Percentiles rank a stretch among this genome's conserved stretches.
Evolutionary conservation across 2,888 invertebrate genomes (phyloP).

Genomic region (Electrophaes corylata): DNA sequence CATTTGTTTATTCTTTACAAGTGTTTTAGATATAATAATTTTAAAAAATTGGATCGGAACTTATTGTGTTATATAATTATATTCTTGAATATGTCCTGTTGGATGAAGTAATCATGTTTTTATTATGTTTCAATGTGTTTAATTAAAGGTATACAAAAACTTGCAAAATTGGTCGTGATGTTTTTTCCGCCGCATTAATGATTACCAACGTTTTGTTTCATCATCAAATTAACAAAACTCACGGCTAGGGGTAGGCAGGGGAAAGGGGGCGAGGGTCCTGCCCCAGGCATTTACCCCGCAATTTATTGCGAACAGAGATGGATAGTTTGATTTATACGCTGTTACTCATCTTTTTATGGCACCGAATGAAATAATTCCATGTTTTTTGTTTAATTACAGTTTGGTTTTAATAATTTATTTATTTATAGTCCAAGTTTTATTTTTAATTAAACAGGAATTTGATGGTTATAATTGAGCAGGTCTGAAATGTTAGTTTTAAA

Average conservation of each 20-base stretch:
- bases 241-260: not conserved
- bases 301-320: not conserved
- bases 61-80: too few relatives aligned
- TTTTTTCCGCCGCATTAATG: too few relatives aligned
- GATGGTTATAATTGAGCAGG: too few relatives aligned
- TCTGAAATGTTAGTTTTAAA: too few relatives aligned
- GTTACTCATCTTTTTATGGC: conserved; percentile 47
- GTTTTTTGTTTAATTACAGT: conserved; percentile 33
- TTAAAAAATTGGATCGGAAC: too few relatives aligned
- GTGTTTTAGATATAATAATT: too few relatives aligned
- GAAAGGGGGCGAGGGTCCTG: not conserved
- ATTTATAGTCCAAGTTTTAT: conserved; percentile 6
- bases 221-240: not conserved
- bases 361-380: conserved; percentile 31
- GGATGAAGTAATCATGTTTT: too few relatives aligned
- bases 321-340: not conserved
- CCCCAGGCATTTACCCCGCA: not conserved
- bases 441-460: not conserved
- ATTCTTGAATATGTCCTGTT: too few relatives aligned
- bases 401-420: conserved; percentile 24
- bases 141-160: too few relatives aligned
- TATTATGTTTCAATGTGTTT: too few relatives aligned
- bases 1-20: too few relatives aligned
- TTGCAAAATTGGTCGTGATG: too few relatives aligned
- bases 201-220: not conserved